Percentiles rank a stretch among this genome's conserved stretches.
These are phyloP conservation scores for Mercenaria mercenaria DNA, from an alignment of 1,140 invertebrate species.

Conservation along the genomic window DNA sequence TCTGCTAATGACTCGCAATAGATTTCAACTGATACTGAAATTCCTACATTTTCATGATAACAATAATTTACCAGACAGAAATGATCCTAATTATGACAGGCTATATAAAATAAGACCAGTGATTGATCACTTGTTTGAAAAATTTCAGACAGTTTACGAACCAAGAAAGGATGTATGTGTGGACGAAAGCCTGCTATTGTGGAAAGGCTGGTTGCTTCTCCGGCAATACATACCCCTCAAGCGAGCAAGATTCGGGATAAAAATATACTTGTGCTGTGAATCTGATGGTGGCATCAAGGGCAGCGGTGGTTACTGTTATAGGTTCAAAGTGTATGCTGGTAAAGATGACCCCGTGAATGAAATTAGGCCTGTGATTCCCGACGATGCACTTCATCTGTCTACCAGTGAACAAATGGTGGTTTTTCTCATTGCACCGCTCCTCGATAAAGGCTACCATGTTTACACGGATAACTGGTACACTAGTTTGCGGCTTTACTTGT, in stretches of 20 bases:
- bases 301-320: constrained; percentile 55
- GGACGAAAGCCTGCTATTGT: constrained; percentile 51
- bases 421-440: no score
- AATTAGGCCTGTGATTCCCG: constrained; percentile 36
- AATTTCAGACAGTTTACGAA: no score
- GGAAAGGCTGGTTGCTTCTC: constrained; percentile 51
- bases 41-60: constrained; percentile 43
- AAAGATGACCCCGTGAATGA: constrained; percentile 48
- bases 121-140: constrained; percentile 12
- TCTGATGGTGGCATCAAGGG: constrained; percentile 47
- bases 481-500: not conserved
- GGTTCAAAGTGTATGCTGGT: constrained; percentile 54
- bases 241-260: no score
- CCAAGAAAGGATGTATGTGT: constrained; percentile 38
- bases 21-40: constrained; percentile 34
- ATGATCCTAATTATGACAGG: no score
- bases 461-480: constrained; percentile 54
- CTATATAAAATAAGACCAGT: constrained; percentile 47
- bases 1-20: constrained; percentile 1
- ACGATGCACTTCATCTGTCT: not conserved
- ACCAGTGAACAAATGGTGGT: no score
- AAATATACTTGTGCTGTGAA: no score
- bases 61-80: constrained; percentile 24
- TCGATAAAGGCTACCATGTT: constrained; percentile 55
- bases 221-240: no score